These are phyloP conservation scores for Lithophane ornitopus DNA, from an alignment of 2,888 invertebrate genomes.

Conservation along the genomic window DNA sequence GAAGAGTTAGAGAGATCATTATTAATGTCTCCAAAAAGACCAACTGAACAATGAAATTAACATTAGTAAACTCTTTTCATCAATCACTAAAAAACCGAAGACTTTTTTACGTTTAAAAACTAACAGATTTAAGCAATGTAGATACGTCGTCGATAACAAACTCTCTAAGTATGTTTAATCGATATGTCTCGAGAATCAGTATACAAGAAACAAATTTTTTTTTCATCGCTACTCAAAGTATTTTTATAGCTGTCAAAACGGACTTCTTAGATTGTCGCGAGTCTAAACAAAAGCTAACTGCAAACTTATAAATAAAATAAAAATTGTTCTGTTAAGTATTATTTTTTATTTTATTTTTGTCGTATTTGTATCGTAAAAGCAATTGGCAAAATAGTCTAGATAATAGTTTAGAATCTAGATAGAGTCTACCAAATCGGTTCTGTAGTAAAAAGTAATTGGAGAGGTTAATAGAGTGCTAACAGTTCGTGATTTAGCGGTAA, in stretches of 20 bases:
- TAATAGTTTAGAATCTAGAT: constrained; percentile 19
- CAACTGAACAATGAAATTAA: not conserved
- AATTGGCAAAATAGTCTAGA: constrained; percentile 15
- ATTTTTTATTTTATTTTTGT: too few relatives aligned
- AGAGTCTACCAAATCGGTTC: constrained; percentile 16
- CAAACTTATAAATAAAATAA: not conserved
- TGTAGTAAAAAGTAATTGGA: constrained; percentile 19
- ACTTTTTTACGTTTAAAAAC: too few relatives aligned
- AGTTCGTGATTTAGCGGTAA: constrained; percentile 14
- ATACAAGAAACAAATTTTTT: too few relatives aligned
- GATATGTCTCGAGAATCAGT: too few relatives aligned
- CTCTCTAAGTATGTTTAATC: too few relatives aligned
- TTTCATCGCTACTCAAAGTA: too few relatives aligned
- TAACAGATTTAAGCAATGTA: too few relatives aligned
- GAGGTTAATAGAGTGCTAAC: constrained; percentile 9
- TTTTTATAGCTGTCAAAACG: too few relatives aligned
- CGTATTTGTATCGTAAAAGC: constrained; percentile 7
- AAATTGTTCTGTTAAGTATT: too few relatives aligned
- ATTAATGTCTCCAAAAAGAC: not conserved
- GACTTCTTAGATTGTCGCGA: too few relatives aligned
- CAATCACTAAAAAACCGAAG: too few relatives aligned
- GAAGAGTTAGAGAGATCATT: not conserved
- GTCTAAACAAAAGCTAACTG: not conserved
- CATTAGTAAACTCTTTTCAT: not conserved
- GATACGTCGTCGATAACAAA: too few relatives aligned